Evolutionary conservation across 2,797 vertebrate genomes (phyloP), one percentile per base, ranked within the genome.

Genomic region (Mionectes olivaceus): DNA sequence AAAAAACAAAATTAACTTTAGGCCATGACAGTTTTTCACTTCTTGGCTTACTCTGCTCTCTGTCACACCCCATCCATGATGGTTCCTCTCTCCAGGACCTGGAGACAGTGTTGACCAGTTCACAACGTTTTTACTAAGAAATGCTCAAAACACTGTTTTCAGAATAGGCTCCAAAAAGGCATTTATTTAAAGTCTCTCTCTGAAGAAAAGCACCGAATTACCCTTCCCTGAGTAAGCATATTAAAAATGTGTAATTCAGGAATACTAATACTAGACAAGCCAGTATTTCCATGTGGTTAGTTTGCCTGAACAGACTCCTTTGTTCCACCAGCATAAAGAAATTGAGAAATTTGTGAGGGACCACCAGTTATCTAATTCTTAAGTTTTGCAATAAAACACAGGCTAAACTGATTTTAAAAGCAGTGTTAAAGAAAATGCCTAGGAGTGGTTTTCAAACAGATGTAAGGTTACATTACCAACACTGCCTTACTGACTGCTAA

Each of bases 341-440:
- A 73, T 16, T 2, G 3, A 50, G 11, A 67, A 30, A 25, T 25
- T 39, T 14, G 4, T 37, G 32, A 77, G 4, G 13, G 27, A 57
- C 23, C 24, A 80, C 19, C 27, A 43, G 44, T 30, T 52, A 49
- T 6, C 8, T 33, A 11, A 43, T 32, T 25, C 22, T 39, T 39
- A 50, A 37, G 6, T 56, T 78, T 63, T 35, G 30, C 18, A 11
- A 70, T 27, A 47, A 41, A 78, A 12, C 7, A 61, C 2, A 11
- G 61, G 5, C 23, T 32, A 41, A 25, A 47, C 5, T n/a, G 22
- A 35, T 57, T 80, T 78, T 73, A 57, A 37, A 57, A 17, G 27
- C 1, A 15, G 19, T 32, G 7, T 37, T 49, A 19, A 79, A 75
- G 32, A 33, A 79, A 79, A 75, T 7, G 3, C 0, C 0, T 21